Conservation (phyloP, 1,140 invertebrate genomes). For the Yoshiicerus persimilis region DNA sequence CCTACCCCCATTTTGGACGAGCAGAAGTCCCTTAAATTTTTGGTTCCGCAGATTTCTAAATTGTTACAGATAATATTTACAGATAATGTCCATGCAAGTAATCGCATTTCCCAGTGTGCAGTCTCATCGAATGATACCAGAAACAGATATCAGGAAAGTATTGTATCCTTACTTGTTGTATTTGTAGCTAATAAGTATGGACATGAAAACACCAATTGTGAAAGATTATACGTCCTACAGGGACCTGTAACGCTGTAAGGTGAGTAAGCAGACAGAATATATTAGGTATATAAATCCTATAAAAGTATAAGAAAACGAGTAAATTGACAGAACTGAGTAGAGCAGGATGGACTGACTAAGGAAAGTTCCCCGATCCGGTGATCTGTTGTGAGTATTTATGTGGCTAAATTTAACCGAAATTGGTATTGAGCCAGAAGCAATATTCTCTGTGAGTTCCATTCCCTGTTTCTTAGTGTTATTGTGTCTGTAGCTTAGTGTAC, state of each 20-base stretch:
- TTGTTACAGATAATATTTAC: too few relatives aligned
- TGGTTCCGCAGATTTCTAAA: too few relatives aligned
- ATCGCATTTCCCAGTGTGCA: too few relatives aligned
- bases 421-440: conserved; percentile 36
- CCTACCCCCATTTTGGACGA: too few relatives aligned
- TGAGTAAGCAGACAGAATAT: neutral
- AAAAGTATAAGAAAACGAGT: neutral
- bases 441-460: conserved; percentile 25
- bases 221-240: too few relatives aligned
- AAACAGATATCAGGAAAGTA: too few relatives aligned
- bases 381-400: conserved; percentile 26
- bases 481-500: neutral
- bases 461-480: neutral
- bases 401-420: conserved; percentile 38
- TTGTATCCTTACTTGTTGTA: too few relatives aligned
- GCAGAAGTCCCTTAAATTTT: too few relatives aligned
- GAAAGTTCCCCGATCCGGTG: neutral
- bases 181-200: too few relatives aligned
- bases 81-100: too few relatives aligned
- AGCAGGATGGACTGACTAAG: neutral
- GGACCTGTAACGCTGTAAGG: neutral
- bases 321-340: neutral
- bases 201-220: too few relatives aligned
- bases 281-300: neutral
- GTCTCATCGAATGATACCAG: too few relatives aligned